Evolutionary conservation across 2,113 vertebrate genomes (phyloP), one percentile per base, ranked within the genome.

Genomic region (Hiodon alosoides): DNA sequence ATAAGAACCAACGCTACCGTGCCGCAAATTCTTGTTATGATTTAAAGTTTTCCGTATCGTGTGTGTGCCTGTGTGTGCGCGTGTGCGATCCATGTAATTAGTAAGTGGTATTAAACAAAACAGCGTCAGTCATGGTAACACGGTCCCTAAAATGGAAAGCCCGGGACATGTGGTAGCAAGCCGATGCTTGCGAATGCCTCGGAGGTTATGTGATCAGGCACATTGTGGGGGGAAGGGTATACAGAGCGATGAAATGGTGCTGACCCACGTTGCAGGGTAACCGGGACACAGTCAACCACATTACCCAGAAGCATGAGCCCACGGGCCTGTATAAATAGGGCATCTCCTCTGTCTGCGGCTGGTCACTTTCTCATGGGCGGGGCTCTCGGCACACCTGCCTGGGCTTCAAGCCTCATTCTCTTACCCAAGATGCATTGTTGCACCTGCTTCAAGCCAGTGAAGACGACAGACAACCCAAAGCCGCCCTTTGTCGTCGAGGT

Each of bases 201-300:
- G 53, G 76, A 81, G 81, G 75, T 81, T 82, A 89, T 89, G 80
- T 82, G 83, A 89, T 86, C 80, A 89, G 86, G 87, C 83, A 86
- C 86, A 83, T 83, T 84, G 79, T 85, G 86, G 85, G 85, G 85
- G 82, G 85, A 67, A 61, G 81, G 9, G 72, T 64, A 7, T 7
- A 57, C 65, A 9, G 0, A 11, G 48, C 5, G 50, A 16, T 4
- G 51, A 16, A 17, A 16, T 61, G 7, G 10, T 64, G 16, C 52
- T 4, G 3, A 7, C 48, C 47, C 73, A 50, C 46, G 48, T 2
- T 7, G 7, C 65, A 50, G 2, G 0, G 64, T 16, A n/a, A 31
- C 31, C 31, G 31, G 31, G 31, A 31, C 31, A 31, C 31, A 31
- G 31, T 31, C 31, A 31, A 31, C 31, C 31, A 31, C 31, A 31